phyloP scores from a whole-genome alignment of 1,140 invertebrate genomes.

The Saccostrea cuccullata region DNA sequence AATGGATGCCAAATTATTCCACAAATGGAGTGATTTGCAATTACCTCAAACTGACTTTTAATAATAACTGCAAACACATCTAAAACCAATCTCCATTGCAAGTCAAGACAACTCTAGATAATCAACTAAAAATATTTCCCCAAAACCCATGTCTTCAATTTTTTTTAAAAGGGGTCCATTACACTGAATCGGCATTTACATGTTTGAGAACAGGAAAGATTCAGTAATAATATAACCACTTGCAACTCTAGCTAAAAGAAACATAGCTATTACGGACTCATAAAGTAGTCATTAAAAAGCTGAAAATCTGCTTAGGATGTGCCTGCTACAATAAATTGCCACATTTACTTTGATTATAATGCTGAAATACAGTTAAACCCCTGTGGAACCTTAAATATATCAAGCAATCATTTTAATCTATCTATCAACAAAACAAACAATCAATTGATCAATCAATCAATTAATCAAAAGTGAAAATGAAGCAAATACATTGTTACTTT shows the following conservation, averaged over 20 bases:
- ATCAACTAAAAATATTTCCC: neutral
- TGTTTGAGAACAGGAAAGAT: neutral
- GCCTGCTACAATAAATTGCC: too few relatives aligned
- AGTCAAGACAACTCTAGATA: neutral
- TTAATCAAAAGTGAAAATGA: too few relatives aligned
- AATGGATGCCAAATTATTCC: neutral
- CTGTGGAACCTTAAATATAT: too few relatives aligned
- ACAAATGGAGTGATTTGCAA: constrained; percentile 20
- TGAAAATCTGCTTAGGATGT: neutral
- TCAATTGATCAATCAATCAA: too few relatives aligned
- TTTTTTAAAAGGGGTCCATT: neutral
- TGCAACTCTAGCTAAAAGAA: neutral
- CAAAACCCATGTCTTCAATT: neutral
- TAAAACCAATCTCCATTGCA: neutral
- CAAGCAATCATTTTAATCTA: too few relatives aligned
- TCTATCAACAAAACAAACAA: too few relatives aligned
- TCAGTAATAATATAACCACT: neutral
- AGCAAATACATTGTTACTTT: too few relatives aligned
- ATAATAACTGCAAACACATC: constrained; percentile 14
- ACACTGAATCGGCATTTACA: neutral
- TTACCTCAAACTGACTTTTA: neutral
- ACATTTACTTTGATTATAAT: too few relatives aligned
- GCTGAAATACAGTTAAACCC: too few relatives aligned
- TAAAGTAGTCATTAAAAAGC: neutral
- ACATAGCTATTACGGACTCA: neutral